These are phyloP conservation scores for Heliocidaris tuberculata DNA, from an alignment of 35 echinoderm and acorn worm genomes.

Conservation along the genomic window DNA sequence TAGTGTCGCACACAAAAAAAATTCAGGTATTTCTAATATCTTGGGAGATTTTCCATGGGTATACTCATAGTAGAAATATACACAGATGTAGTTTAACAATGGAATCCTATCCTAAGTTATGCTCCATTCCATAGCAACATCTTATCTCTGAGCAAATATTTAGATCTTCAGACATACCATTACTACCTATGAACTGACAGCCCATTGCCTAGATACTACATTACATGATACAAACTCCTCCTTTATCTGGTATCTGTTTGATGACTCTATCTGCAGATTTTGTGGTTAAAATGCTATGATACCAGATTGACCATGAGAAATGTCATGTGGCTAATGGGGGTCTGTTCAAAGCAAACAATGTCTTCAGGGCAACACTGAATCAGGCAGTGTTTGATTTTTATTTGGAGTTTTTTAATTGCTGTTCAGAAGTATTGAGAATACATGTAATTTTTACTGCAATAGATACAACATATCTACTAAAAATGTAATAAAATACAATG, in stretches of 20 bases:
- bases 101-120: too few species aligned
- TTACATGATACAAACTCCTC: not conserved
- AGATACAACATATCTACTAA: too few species aligned
- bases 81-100: too few species aligned
- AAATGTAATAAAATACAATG: too few species aligned
- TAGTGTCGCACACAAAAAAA: too few species aligned
- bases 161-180: not conserved
- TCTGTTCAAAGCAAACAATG: not conserved
- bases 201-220: not conserved
- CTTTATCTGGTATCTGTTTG: not conserved
- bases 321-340: not conserved
- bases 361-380: not conserved
- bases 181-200: not conserved
- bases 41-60: too few species aligned
- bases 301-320: not conserved
- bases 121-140: not conserved
- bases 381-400: too few species aligned
- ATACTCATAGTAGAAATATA: too few species aligned
- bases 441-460: too few species aligned
- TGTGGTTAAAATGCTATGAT: not conserved
- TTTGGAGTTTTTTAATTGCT: too few species aligned
- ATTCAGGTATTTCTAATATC: too few species aligned
- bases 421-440: too few species aligned
- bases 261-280: not conserved
- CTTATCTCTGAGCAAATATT: conserved; percentile 13